phyloP scores from a whole-genome alignment of 2,113 vertebrate species.

The Steatornis caripensis region DNA sequence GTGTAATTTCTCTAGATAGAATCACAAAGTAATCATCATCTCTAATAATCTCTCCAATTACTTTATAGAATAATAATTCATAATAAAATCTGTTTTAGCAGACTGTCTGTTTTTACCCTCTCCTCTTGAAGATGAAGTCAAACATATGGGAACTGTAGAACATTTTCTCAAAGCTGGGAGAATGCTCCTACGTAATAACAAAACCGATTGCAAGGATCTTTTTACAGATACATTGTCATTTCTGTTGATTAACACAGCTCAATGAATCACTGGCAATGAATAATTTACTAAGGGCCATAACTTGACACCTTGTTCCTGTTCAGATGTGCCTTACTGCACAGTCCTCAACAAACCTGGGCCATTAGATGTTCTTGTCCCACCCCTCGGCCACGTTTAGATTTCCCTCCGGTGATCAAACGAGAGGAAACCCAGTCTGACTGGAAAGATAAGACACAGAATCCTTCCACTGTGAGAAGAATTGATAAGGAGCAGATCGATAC shows the following conservation, averaged over 20 bases:
- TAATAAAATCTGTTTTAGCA: neutral
- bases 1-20: neutral
- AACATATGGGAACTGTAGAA: neutral
- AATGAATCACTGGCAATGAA: neutral
- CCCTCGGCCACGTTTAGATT: neutral
- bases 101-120: neutral
- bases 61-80: slow-evolving; percentile 31
- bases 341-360: neutral
- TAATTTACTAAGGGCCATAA: neutral
- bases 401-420: slow-evolving; percentile 21
- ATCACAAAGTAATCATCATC: neutral
- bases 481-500: slow-evolving; percentile 39
- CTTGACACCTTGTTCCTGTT: neutral
- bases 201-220: neutral
- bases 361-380: neutral
- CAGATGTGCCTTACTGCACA: neutral
- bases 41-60: slow-evolving; percentile 24
- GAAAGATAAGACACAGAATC: slow-evolving; percentile 42
- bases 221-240: neutral
- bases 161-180: neutral
- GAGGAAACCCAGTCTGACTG: neutral
- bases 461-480: slow-evolving; percentile 29
- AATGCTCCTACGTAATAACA: neutral
- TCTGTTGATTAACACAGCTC: neutral
- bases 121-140: neutral